Evolutionary conservation across 1,140 invertebrate species (phyloP), one percentile per base, ranked within the genome.

Genomic region (Drosophila teissieri): DNA sequence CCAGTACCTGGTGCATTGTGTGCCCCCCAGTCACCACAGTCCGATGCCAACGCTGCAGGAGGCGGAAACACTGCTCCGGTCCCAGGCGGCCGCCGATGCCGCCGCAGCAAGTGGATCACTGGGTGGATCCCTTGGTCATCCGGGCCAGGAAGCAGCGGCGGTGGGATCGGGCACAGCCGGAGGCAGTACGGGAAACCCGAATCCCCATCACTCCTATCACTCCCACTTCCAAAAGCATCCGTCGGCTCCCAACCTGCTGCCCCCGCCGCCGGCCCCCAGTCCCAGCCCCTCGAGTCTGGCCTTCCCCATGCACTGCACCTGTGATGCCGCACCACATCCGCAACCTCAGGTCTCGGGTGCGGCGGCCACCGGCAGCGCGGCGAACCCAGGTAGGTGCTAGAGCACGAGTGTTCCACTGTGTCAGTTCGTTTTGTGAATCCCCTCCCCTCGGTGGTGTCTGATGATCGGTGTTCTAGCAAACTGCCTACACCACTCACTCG

Each of bases 381-480:
- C 72, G 72, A 90, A 89, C 48, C 91, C 89, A 93, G 93, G 92
- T 93, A 93, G 92, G 91, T 92, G 73, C 80, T 92, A 92, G 91
- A 86, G 91, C 91, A 92, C 90, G 91, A 67, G 75, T 83, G 82
- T n/a, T 44, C 27, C 44, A 44, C 34, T 34, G 22, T 70, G 52
- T 49, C 37, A 67, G 31, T 75, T 72, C 58, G 55, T 62, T 73
- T 45, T 40, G 46, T 67, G 42, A 39, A 27, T 51, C 49, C 61
- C 46, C 54, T 44, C 53, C 68, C 60, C 57, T 55, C 60, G 68
- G 40, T 77, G 49, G 44, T 61, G 65, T 62, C 45, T 65, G 73
- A 65, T 78, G 73, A 48, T 65, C 56, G 45, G 63, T 65, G 63
- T 77, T 73, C 44, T 40, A 75, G 58, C 37, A n/a, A 42, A 53